Evolutionary conservation across 2,113 vertebrate genomes (phyloP).

Genomic region (Calypte anna): DNA sequence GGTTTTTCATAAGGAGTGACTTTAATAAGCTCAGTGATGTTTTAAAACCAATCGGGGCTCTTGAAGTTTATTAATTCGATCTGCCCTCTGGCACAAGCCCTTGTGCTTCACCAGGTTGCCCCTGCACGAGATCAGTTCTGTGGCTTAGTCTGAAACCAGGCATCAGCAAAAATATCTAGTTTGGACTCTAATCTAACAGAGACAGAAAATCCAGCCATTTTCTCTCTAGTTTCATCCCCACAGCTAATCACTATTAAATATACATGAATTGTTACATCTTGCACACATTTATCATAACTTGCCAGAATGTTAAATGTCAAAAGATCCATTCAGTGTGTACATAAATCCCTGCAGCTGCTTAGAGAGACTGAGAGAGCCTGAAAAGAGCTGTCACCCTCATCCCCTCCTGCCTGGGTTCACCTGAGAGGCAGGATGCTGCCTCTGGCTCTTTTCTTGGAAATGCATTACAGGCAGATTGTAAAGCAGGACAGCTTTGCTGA

Average conservation of each 20-base stretch:
- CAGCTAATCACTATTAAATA: neutral
- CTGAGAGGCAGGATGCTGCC: neutral
- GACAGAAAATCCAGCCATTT: neutral
- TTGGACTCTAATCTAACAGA: neutral
- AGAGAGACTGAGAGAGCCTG: neutral
- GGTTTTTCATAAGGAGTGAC: neutral
- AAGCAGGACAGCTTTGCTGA: neutral
- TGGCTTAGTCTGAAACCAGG: neutral
- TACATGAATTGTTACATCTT: neutral
- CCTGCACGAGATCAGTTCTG: neutral
- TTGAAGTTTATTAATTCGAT: neutral
- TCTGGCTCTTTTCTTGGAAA: neutral
- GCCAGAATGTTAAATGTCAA: neutral
- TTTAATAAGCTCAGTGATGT: neutral
- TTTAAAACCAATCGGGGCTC: neutral
- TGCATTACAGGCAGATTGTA: neutral
- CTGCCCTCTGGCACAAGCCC: neutral
- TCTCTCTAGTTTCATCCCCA: neutral
- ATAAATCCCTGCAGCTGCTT: neutral
- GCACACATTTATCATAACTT: neutral
- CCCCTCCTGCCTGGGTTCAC: neutral
- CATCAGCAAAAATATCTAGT: neutral
- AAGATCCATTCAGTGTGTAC: neutral
- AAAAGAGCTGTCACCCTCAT: neutral
- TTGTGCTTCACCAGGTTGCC: neutral